Base-by-base conservation (phyloP, 2,797 vertebrate species). In the Nyctibius grandis region DNA sequence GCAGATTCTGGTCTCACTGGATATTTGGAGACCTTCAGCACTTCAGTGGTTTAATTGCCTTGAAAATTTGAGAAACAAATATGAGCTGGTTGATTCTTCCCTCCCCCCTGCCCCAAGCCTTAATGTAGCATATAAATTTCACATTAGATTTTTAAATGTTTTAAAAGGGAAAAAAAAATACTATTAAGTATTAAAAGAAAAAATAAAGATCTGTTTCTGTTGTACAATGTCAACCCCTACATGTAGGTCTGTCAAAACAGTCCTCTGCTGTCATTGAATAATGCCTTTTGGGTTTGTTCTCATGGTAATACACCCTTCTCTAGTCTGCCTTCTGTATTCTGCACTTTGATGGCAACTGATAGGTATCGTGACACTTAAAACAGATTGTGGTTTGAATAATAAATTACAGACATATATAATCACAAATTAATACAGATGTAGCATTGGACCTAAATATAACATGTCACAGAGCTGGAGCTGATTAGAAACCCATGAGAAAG, bases 151-250 rank as follows among this genome's bases (percentile, higher is more conserved):
- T 79, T 38, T 26, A 22, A 59, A 34, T 33, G 0, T 14, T 67
- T 56, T 28, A 33, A 88, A 74, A 64, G 15, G 17, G 4, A 22
- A 50, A 34, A 64, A 33, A 13, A 16, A 51, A 34, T 1, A 20
- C 0, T 7, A 4, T n/a, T 23, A 33, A 28, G 11, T 60, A 26
- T 38, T 70, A 1, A 19, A 11, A 70, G 1, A 19, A 11, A 70
- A 15, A 44, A 23, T 22, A 59, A 18, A 33, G 13, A 36, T 6
- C 12, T n/a, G 3, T 78, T 72, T 79, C 21, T 88, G 16, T 54
- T 50, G 8, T 47, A 6, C 10, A 20, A 0, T 53, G n/a, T 50
- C 47, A 89, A 34, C 13, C 16, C 20, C 18, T 88, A 44, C 6
- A 1, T 18, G 21, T 23, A 51, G 45, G 20, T 69, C 47, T 78